These are phyloP conservation scores for Eidolon helvum DNA, from an alignment of 2,113 vertebrate genomes.

Conservation along the genomic window DNA sequence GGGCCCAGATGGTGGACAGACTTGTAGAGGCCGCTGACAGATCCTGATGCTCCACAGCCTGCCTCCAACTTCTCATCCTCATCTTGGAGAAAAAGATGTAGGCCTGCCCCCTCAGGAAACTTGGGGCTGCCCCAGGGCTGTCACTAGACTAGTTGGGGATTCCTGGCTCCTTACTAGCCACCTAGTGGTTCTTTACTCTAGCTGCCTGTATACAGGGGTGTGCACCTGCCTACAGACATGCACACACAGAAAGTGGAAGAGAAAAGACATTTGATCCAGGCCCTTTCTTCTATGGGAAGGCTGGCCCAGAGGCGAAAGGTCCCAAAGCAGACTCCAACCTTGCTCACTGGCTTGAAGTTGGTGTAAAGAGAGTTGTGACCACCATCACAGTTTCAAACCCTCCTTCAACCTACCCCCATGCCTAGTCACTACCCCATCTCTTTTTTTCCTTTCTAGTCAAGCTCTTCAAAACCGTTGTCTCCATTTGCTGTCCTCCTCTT, in stretches of 20 bases:
- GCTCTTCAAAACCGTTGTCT: background rate
- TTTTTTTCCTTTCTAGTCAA: background rate
- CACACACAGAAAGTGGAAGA: background rate
- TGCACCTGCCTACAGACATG: no score
- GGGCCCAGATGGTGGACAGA: constrained; percentile 89
- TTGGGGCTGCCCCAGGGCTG: background rate
- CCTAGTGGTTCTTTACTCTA: background rate
- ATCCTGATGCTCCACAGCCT: constrained; percentile 85
- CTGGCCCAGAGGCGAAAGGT: background rate
- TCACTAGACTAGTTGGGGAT: background rate
- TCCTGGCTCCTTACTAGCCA: background rate
- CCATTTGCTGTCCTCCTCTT: background rate
- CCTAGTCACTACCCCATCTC: background rate
- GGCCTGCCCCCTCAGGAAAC: background rate
- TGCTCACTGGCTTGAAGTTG: background rate
- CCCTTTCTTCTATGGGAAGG: background rate
- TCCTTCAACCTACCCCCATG: background rate
- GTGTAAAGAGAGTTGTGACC: background rate
- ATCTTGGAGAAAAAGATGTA: background rate
- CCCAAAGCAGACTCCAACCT: background rate
- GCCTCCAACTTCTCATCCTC: constrained; percentile 42
- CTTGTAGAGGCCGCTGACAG: constrained; percentile 85
- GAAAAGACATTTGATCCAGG: background rate
- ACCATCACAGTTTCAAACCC: background rate
- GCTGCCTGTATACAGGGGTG: background rate